Evolutionary conservation across 2,888 invertebrate species (phyloP).

Genomic region (Polyploca ridens): DNA sequence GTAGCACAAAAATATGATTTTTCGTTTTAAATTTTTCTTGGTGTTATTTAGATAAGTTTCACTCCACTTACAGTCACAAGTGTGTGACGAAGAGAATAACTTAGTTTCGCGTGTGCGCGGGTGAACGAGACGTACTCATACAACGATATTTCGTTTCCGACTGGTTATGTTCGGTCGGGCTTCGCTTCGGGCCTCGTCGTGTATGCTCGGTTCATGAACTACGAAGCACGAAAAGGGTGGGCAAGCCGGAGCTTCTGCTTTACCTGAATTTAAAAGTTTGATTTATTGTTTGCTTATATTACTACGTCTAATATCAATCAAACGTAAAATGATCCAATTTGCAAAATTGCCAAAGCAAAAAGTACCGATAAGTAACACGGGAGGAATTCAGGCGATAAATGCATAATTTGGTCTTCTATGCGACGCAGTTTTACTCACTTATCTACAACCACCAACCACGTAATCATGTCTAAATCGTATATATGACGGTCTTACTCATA

Average conservation of each 20-base stretch:
- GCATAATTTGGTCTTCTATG: not conserved
- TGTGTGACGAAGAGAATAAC: slow-evolving; percentile 72
- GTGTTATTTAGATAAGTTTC: slow-evolving; percentile 56
- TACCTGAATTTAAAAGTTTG: slow-evolving; percentile 39
- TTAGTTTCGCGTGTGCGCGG: slow-evolving; percentile 48
- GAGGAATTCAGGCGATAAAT: not conserved
- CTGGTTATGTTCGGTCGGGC: slow-evolving; percentile 39
- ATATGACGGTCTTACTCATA: too few relatives aligned
- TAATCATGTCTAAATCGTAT: too few relatives aligned
- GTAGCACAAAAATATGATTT: slow-evolving; percentile 33
- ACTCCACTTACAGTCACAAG: slow-evolving; percentile 76
- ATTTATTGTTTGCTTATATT: slow-evolving; percentile 29
- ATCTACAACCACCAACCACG: too few relatives aligned
- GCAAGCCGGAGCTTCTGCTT: slow-evolving; percentile 40
- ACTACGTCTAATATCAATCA: not conserved
- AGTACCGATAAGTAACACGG: not conserved
- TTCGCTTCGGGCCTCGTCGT: slow-evolving; percentile 26
- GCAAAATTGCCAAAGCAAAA: not conserved
- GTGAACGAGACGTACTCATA: slow-evolving; percentile 54
- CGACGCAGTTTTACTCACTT: too few relatives aligned
- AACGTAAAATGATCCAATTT: not conserved
- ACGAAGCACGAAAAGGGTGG: slow-evolving; percentile 24
- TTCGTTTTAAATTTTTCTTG: slow-evolving; percentile 34
- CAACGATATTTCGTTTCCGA: slow-evolving; percentile 54
- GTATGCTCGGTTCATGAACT: slow-evolving; percentile 29